Evolutionary conservation across 2,888 invertebrate genomes (phyloP).

Genomic region (Platerodrilus igneus): DNA sequence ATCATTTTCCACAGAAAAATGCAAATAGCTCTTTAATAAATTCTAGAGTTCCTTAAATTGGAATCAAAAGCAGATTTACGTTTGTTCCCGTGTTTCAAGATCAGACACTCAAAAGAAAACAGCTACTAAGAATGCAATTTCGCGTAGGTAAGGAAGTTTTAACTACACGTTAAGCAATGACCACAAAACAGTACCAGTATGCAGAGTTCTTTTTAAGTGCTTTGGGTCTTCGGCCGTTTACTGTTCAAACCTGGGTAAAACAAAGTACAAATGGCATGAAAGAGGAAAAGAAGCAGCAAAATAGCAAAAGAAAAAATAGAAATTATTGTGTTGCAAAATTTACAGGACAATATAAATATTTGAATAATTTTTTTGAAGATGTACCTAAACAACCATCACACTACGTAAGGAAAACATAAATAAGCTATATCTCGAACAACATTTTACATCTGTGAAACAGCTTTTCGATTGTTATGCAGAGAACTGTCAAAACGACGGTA

Average conservation of each 20-base stretch:
- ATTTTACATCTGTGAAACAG: slow-evolving; percentile 12
- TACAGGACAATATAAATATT: background rate
- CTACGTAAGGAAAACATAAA: slow-evolving; percentile 25
- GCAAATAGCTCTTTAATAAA: background rate
- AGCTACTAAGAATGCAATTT: background rate
- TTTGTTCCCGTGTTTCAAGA: slow-evolving; percentile 2
- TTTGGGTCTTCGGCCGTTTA: too few species aligned
- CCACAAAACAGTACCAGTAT: background rate
- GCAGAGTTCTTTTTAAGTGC: slow-evolving; percentile 4
- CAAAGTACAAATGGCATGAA: slow-evolving; percentile 2
- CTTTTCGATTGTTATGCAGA: slow-evolving; percentile 2
- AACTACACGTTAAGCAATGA: slow-evolving; percentile 3
- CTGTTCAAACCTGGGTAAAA: background rate
- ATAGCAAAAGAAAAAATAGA: too few species aligned
- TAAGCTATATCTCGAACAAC: slow-evolving; percentile 29
- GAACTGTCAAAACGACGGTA: slow-evolving; percentile 1
- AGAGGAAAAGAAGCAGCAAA: background rate
- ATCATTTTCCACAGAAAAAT: background rate
- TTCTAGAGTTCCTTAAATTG: background rate
- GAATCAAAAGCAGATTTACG: slow-evolving; percentile 1
- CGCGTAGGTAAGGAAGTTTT: slow-evolving; percentile 1
- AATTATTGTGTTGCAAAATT: too few species aligned
- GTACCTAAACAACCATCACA: slow-evolving; percentile 31
- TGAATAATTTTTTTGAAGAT: slow-evolving; percentile 19
- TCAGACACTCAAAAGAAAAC: background rate